A percentile compares a stretch with the other conserved stretches of the same genome.
Evolutionary conservation across 2,888 invertebrate species (phyloP).

Genomic region (Volucella inflata): DNA sequence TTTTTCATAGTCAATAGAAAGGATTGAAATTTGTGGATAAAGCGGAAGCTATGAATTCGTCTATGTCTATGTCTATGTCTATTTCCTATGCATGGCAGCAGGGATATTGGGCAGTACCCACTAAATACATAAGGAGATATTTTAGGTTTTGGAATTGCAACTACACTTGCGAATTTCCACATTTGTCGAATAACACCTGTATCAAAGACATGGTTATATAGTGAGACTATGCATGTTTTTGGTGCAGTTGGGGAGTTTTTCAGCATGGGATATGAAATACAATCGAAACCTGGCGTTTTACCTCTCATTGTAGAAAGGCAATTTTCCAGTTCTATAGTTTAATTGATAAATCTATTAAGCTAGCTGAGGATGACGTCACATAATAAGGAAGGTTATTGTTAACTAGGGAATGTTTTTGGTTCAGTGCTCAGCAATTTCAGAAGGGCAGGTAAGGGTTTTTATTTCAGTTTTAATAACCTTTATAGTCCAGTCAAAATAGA

Average conservation of each 20-base stretch:
- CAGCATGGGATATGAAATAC: neutral
- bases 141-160: neutral
- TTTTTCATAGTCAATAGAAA: too few species aligned
- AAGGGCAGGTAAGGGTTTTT: too few species aligned
- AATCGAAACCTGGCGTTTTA: neutral
- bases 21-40: too few species aligned
- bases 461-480: too few species aligned
- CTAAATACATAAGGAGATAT: constrained; percentile 10
- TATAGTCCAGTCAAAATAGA: too few species aligned
- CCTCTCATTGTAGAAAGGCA: neutral
- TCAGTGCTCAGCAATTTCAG: too few species aligned
- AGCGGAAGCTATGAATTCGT: neutral
- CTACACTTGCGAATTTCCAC: constrained; percentile 15
- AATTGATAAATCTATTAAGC: neutral
- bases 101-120: neutral
- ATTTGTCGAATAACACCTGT: constrained; percentile 11
- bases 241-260: neutral
- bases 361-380: too few species aligned
- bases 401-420: too few species aligned
- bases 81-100: neutral
- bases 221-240: neutral
- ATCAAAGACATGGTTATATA: too few species aligned
- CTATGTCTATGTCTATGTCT: neutral
- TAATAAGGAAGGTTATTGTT: too few species aligned
- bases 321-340: neutral